These are phyloP conservation scores for Ommatoiulus sabulosus DNA, from an alignment of 2,888 invertebrate species.

Conservation along the genomic window DNA sequence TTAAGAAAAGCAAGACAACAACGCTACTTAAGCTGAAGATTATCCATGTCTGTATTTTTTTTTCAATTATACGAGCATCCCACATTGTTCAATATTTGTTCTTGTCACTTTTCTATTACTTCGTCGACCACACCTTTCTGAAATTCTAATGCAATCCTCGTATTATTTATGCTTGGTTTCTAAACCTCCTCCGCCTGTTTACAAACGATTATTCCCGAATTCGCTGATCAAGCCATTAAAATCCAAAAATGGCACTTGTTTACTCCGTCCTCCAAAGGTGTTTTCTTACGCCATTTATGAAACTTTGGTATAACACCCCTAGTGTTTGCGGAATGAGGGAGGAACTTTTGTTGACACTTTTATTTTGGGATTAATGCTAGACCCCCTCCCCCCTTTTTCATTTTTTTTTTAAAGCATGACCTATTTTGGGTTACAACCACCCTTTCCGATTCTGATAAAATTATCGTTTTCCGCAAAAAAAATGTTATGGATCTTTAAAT, in stretches of 20 bases:
- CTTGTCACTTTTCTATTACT: not conserved
- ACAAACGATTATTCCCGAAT: not conserved
- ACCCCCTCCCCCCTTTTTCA: not conserved
- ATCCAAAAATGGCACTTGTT: not conserved
- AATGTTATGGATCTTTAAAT: not conserved
- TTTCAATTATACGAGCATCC: conserved; percentile 24
- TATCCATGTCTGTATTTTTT: not conserved
- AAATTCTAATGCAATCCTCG: not conserved
- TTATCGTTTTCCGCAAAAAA: not conserved
- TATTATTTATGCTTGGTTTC: not conserved
- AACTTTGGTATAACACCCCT: not conserved
- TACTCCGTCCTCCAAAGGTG: not conserved
- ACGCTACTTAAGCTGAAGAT: not conserved
- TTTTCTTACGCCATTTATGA: not conserved
- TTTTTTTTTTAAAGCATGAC: not conserved
- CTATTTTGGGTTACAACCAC: conserved; percentile 31
- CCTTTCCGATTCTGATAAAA: not conserved
- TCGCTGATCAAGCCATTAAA: not conserved
- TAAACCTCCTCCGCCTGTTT: not conserved
- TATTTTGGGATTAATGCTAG: not conserved
- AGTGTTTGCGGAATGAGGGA: conserved; percentile 21
- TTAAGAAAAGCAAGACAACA: too few species aligned
- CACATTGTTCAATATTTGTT: not conserved
- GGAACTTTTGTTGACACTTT: not conserved
- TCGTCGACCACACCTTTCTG: conserved; percentile 3